These are phyloP conservation scores for Lymantria dispar DNA, from an alignment of 2,888 invertebrate species.

Conservation along the genomic window DNA sequence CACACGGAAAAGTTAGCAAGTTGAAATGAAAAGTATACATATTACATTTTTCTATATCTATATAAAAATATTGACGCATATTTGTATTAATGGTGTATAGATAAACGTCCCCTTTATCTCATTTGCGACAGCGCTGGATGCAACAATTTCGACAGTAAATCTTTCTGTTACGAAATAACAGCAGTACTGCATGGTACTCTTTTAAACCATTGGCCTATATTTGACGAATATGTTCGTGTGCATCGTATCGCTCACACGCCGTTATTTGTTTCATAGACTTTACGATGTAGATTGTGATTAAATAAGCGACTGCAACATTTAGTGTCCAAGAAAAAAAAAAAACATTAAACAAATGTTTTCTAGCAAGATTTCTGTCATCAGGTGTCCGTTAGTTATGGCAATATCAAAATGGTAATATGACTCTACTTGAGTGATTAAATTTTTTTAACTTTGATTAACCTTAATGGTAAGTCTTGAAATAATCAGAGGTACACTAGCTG, in stretches of 20 bases:
- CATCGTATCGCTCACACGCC: constrained; percentile 24
- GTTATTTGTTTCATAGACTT: constrained; percentile 28
- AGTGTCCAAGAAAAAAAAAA: constrained; percentile 11
- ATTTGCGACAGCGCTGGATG: constrained; percentile 28
- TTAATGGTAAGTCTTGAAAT: too few species aligned
- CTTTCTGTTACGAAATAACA: constrained; percentile 36
- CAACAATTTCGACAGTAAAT: constrained; percentile 29
- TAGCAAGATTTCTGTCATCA: background rate
- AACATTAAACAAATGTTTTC: background rate
- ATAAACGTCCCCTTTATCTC: constrained; percentile 29
- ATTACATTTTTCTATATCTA: constrained; percentile 9
- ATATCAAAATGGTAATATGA: too few species aligned
- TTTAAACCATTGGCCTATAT: constrained; percentile 47
- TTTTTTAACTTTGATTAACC: too few species aligned
- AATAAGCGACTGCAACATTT: constrained; percentile 22
- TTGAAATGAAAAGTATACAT: too few species aligned
- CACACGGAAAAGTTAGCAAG: too few species aligned
- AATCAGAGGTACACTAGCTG: too few species aligned
- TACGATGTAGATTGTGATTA: constrained; percentile 27
- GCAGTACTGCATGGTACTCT: constrained; percentile 30
- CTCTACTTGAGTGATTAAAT: too few species aligned
- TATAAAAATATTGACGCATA: background rate
- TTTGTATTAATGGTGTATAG: constrained; percentile 11
- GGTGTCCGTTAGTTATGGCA: too few species aligned
- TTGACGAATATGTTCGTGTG: constrained; percentile 22